Conservation (phyloP, 2,797 vertebrate genomes). For the Lutra lutra region DNA sequence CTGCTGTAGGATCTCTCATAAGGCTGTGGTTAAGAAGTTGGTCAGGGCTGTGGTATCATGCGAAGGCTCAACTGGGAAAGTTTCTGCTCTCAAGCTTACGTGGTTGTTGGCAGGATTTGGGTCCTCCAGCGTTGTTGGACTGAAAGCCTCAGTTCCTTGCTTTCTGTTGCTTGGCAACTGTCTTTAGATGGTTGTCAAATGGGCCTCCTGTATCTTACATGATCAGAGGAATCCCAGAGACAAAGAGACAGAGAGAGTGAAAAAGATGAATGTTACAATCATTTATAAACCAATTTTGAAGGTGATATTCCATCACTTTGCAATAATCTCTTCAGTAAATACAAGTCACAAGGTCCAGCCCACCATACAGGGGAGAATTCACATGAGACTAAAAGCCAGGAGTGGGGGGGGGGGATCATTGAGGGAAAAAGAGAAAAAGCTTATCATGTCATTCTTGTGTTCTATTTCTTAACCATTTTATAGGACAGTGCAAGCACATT, state of each 20-base stretch:
- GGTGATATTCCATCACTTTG: not conserved
- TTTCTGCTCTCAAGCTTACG: not conserved
- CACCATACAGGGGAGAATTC: not conserved
- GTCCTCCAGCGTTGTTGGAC: not conserved
- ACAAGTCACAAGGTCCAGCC: not conserved
- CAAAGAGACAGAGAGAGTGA: not conserved
- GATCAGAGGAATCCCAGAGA: not conserved
- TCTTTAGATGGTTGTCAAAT: not conserved
- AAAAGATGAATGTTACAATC: not conserved
- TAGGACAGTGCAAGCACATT: not conserved
- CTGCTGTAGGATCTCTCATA: not conserved
- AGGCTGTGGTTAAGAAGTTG: not conserved
- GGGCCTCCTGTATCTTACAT: not conserved
- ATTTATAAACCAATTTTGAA: not conserved
- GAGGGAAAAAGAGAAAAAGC: not conserved
- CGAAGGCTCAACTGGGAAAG: not conserved
- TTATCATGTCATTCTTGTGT: not conserved
- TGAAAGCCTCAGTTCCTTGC: not conserved
- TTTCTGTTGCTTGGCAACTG: not conserved
- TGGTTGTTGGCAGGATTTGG: not conserved
- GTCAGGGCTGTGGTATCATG: not conserved
- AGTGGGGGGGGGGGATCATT: not conserved
- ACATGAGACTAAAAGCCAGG: not conserved
- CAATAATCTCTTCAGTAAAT: not conserved
- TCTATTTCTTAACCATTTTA: not conserved